Evolutionary conservation across 2,797 vertebrate species (phyloP).

Genomic region (Ispidina lecontei): DNA sequence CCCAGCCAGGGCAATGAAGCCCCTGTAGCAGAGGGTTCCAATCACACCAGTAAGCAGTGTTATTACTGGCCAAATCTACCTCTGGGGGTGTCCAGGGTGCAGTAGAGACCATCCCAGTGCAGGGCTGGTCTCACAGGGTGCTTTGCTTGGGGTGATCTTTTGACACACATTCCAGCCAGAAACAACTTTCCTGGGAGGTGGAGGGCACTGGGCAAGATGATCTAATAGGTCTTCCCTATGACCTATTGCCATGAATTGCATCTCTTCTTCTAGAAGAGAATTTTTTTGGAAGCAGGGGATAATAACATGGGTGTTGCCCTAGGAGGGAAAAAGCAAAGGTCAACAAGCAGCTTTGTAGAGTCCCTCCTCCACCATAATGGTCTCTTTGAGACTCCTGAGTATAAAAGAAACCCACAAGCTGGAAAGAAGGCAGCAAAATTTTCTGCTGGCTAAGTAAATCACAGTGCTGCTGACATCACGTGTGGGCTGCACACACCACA

Average conservation of each 20-base stretch:
- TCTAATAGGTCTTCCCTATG: not conserved
- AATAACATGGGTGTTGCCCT: conserved; percentile 9
- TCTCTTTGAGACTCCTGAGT: not conserved
- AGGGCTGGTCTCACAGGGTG: not conserved
- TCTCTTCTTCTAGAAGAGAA: not conserved
- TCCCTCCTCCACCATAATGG: not conserved
- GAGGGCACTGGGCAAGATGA: not conserved
- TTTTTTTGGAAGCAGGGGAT: not conserved
- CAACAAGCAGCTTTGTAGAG: not conserved
- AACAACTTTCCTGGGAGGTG: not conserved
- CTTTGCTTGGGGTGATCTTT: not conserved
- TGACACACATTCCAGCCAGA: not conserved
- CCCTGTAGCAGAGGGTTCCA: not conserved
- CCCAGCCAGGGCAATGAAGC: not conserved
- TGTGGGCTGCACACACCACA: not conserved
- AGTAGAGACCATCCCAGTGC: fast-evolving
- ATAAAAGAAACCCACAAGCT: not conserved
- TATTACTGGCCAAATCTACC: not conserved
- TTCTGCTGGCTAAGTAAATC: not conserved
- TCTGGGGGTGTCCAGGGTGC: fast-evolving
- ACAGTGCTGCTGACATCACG: not conserved
- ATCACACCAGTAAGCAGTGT: not conserved
- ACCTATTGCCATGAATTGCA: not conserved
- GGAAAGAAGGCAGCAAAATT: not conserved
- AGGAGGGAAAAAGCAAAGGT: not conserved